Evolutionary conservation across 2,113 vertebrate genomes (phyloP).

Genomic region (Nesogale talazaci): DNA sequence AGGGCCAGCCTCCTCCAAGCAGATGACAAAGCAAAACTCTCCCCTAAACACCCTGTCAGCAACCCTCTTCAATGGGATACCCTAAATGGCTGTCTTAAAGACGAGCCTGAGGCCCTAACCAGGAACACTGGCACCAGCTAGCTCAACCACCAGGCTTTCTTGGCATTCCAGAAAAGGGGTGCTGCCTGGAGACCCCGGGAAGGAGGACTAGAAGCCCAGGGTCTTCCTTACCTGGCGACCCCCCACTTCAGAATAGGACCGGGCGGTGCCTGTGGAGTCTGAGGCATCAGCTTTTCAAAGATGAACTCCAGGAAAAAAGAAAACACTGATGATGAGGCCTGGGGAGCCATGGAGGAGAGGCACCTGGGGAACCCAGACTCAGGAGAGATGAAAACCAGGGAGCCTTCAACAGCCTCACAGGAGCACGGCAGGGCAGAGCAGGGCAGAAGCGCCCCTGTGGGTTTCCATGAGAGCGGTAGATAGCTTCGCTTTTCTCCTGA

Average conservation of each 20-base stretch:
- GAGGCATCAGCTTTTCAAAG: rapidly evolving
- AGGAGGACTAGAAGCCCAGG: neutral
- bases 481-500: no score
- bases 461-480: no score
- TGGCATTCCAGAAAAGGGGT: neutral
- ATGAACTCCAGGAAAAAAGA: neutral
- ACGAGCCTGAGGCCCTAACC: neutral
- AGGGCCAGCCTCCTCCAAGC: constrained; percentile 18
- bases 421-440: no score
- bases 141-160: neutral
- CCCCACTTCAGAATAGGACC: neutral
- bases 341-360: no score
- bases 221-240: neutral
- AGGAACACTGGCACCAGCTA: rapidly evolving
- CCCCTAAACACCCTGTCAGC: neutral
- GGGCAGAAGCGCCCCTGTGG: no score
- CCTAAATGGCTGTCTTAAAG: no score
- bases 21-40: neutral
- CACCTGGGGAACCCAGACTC: neutral
- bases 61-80: neutral
- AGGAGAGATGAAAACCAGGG: no score
- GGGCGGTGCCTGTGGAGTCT: neutral
- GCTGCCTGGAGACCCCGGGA: neutral
- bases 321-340: rapidly evolving
- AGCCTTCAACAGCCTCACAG: rapidly evolving